Conservation (phyloP, 2,113 vertebrate species). For the Bambusicola thoracicus region DNA sequence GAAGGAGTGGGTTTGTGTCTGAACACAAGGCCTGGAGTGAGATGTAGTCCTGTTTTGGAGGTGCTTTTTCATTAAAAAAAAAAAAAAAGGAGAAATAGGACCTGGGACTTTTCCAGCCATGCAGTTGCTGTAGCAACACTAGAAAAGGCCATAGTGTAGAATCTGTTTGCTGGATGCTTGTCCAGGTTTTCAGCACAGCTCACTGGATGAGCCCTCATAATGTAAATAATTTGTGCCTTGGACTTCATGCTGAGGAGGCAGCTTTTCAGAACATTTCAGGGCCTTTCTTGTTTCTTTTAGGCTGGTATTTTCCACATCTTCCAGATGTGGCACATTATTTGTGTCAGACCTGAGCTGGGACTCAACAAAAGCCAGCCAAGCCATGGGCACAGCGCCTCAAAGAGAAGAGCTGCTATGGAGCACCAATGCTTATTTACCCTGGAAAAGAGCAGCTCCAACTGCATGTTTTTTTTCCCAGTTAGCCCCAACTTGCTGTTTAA, state of each 20-base stretch:
- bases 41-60: background rate
- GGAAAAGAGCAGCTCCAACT: background rate
- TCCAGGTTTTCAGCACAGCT: background rate
- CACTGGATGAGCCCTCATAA: background rate
- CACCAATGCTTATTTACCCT: background rate
- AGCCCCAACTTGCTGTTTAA: conserved; percentile 11
- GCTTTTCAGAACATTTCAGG: background rate
- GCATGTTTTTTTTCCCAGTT: background rate
- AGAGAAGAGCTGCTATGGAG: background rate
- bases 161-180: background rate
- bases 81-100: background rate
- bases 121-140: background rate
- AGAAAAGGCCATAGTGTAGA: background rate
- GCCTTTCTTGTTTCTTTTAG: background rate
- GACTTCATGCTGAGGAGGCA: background rate
- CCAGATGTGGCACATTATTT: background rate
- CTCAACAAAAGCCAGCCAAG: background rate
- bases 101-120: background rate
- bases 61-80: background rate
- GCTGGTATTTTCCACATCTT: conserved; percentile 4
- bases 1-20: background rate
- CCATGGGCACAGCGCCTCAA: background rate
- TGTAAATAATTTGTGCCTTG: background rate
- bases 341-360: conserved; percentile 10
- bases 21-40: background rate